These are phyloP conservation scores for Ametastegia equiseti DNA, from an alignment of 2,888 invertebrate genomes.

Conservation along the genomic window DNA sequence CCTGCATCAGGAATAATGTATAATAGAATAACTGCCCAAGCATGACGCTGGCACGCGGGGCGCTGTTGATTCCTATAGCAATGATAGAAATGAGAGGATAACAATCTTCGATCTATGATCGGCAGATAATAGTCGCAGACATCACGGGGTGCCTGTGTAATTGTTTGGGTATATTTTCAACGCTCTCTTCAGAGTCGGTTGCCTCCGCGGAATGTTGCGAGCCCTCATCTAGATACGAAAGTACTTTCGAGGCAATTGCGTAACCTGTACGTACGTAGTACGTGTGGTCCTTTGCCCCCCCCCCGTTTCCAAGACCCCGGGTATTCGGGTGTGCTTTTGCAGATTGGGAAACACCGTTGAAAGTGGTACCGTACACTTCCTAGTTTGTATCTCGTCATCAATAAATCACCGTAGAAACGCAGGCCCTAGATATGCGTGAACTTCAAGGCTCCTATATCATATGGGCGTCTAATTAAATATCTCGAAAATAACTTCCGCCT, in stretches of 20 bases:
- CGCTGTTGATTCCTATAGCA: neutral
- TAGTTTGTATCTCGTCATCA: neutral
- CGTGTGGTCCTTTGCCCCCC: neutral
- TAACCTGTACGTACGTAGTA: neutral
- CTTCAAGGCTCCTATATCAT: neutral
- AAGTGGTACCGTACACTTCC: slow-evolving; percentile 4
- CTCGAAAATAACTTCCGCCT: neutral
- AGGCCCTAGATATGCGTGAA: neutral
- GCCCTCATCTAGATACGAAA: neutral
- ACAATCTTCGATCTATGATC: neutral
- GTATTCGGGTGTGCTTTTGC: neutral
- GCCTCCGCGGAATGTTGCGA: neutral
- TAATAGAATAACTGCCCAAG: neutral
- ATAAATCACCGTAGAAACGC: neutral
- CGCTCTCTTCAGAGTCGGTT: neutral
- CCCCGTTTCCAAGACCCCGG: neutral
- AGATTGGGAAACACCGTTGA: slow-evolving; percentile 14
- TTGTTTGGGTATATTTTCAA: neutral
- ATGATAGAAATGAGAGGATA: slow-evolving; percentile 6
- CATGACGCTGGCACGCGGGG: neutral
- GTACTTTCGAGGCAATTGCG: slow-evolving; percentile 36
- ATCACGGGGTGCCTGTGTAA: neutral
- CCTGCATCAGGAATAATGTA: neutral
- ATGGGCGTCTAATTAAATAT: neutral
- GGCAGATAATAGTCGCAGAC: neutral